A percentile compares a stretch with the other conserved stretches of the same genome.
phyloP scores from a whole-genome alignment of 2,113 vertebrate genomes.

The Pterocles gutturalis region DNA sequence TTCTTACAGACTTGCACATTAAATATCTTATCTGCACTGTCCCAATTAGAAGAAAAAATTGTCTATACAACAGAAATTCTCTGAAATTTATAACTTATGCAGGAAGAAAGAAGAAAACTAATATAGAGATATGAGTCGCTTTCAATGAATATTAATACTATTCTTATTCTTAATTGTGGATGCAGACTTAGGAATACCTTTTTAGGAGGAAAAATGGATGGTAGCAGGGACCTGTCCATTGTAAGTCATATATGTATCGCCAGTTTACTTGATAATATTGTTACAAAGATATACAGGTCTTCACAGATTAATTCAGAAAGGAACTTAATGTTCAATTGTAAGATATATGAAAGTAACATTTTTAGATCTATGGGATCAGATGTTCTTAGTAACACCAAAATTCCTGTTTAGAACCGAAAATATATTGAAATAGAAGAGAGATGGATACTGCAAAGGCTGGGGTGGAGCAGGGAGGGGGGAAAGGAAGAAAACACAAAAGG shows the following conservation, averaged over 20 bases:
- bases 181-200: background rate
- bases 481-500: background rate
- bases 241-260: background rate
- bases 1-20: background rate
- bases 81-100: background rate
- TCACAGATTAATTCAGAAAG: background rate
- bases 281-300: background rate
- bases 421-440: background rate
- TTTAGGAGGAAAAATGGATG: background rate
- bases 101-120: background rate
- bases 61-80: background rate
- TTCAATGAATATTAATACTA: background rate
- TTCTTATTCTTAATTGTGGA: background rate
- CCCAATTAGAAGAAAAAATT: background rate
- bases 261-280: background rate
- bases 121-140: background rate
- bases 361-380: background rate
- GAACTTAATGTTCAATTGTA: background rate
- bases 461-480: rapidly evolving
- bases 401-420: background rate
- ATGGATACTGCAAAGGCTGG: background rate
- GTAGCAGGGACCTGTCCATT: background rate
- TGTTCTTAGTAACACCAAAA: background rate
- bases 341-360: background rate
- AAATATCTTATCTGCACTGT: background rate